A percentile compares a stretch with the other conserved stretches of the same genome.
Conservation (phyloP, 2,113 vertebrate genomes). For the Herpetotheres cachinnans region DNA sequence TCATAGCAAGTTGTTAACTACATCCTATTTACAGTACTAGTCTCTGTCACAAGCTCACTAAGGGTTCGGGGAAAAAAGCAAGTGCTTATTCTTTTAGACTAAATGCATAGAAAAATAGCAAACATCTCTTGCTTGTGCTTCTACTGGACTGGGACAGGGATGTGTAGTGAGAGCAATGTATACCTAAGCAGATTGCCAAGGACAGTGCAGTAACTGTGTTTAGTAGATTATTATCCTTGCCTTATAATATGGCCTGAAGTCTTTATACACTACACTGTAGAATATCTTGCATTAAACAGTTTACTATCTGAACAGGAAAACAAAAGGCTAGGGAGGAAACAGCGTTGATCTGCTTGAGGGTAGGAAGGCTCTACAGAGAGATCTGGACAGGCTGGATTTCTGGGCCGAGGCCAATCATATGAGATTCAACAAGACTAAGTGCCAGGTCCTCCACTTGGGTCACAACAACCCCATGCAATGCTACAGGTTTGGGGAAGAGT, state of each 20-base stretch:
- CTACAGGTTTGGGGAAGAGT: no score
- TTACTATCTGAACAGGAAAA: neutral
- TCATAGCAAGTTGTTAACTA: conserved; percentile 41
- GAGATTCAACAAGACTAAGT: no score
- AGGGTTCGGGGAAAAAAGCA: neutral
- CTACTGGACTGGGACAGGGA: neutral
- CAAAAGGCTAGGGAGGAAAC: neutral
- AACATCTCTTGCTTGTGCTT: neutral
- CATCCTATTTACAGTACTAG: conserved; percentile 17
- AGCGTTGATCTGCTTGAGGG: neutral
- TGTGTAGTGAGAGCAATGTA: neutral
- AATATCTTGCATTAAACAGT: neutral
- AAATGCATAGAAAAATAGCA: neutral
- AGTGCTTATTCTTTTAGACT: conserved; percentile 20
- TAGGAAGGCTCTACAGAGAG: no score
- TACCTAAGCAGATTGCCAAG: neutral
- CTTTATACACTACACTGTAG: neutral
- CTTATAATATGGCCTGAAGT: neutral
- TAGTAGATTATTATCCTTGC: neutral
- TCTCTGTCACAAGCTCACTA: neutral
- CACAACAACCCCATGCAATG: no score
- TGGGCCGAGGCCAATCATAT: no score
- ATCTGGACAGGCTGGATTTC: no score
- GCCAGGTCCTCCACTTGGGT: no score
- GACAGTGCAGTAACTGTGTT: neutral